Percentiles rank a stretch among this genome's conserved stretches.
phyloP scores from a whole-genome alignment of 2,888 invertebrate genomes.

The Lasioglossum calceatum region DNA sequence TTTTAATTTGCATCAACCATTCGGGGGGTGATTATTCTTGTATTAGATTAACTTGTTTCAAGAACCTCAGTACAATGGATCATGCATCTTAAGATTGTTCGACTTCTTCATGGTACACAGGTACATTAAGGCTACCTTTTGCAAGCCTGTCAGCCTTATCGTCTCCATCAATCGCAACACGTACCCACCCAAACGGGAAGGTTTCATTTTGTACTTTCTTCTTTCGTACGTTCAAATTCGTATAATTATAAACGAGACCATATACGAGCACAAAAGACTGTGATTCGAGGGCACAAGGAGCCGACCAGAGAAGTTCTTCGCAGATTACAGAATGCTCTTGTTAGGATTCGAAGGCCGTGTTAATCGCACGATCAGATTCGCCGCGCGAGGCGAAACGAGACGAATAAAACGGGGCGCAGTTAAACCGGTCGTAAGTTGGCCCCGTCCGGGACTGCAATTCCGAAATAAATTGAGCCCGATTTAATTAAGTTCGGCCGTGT shows the following conservation, averaged over 20 bases:
- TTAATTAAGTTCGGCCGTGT: conserved; percentile 66
- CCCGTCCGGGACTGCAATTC: conserved; percentile 44
- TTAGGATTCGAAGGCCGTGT: not conserved
- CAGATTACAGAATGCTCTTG: not conserved
- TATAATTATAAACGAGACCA: not conserved
- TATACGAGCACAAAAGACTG: not conserved
- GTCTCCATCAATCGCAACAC: too few species aligned
- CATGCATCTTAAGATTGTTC: too few species aligned
- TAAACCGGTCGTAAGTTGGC: conserved; percentile 54
- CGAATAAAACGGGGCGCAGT: conserved; percentile 44
- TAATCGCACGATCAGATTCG: conserved; percentile 50
- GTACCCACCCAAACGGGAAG: too few species aligned
- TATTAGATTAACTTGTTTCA: too few species aligned
- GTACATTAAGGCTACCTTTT: too few species aligned
- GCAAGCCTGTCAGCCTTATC: too few species aligned
- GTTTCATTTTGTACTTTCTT: too few species aligned
- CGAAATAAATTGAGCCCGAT: conserved; percentile 65
- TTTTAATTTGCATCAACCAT: too few species aligned
- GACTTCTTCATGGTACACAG: too few species aligned
- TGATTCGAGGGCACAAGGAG: too few species aligned
- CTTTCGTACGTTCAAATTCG: not conserved
- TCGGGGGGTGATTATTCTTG: too few species aligned
- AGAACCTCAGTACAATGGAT: not conserved
- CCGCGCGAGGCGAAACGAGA: conserved; percentile 29
- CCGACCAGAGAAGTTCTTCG: not conserved